Evolutionary conservation across 2,797 vertebrate species (phyloP).

Genomic region (Crocidura indochinensis): DNA sequence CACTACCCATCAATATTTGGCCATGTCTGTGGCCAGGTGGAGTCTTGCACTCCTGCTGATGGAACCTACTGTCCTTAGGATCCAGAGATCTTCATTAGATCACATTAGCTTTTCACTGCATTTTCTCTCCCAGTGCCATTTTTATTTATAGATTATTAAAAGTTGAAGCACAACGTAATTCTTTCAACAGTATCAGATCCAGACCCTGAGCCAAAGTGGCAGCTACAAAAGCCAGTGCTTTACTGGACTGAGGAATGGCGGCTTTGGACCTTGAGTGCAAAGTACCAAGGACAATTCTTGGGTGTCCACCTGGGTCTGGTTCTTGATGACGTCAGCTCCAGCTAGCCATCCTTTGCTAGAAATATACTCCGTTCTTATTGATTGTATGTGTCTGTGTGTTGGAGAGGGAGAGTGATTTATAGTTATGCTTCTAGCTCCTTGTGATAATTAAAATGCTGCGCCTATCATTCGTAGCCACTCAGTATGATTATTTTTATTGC

Average conservation of each 20-base stretch:
- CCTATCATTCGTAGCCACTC: constrained; percentile 49
- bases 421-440: constrained; percentile 48
- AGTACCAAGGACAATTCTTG: constrained; percentile 36
- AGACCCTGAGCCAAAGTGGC: constrained; percentile 62
- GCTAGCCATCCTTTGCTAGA: constrained; percentile 14
- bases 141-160: constrained; percentile 32
- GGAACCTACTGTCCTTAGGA: background rate
- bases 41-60: background rate
- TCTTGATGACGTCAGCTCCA: constrained; percentile 43
- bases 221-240: constrained; percentile 60
- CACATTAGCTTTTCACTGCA: constrained; percentile 35
- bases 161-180: constrained; percentile 16
- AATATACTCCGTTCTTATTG: constrained; percentile 44
- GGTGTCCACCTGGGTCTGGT: constrained; percentile 48
- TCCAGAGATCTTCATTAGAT: constrained; percentile 29
- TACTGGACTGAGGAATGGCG: constrained; percentile 50
- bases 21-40: background rate
- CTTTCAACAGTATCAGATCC: constrained; percentile 51
- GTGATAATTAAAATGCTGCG: constrained; percentile 67
- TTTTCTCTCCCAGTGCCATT: background rate
- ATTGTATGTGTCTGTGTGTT: background rate
- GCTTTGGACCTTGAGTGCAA: background rate
- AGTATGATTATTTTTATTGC: constrained; percentile 72
- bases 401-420: constrained; percentile 4
- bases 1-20: background rate